A percentile compares a stretch with the other conserved stretches of the same genome.
These are phyloP conservation scores for Macrotus californicus DNA, from an alignment of 2,113 vertebrate genomes.

Conservation along the genomic window DNA sequence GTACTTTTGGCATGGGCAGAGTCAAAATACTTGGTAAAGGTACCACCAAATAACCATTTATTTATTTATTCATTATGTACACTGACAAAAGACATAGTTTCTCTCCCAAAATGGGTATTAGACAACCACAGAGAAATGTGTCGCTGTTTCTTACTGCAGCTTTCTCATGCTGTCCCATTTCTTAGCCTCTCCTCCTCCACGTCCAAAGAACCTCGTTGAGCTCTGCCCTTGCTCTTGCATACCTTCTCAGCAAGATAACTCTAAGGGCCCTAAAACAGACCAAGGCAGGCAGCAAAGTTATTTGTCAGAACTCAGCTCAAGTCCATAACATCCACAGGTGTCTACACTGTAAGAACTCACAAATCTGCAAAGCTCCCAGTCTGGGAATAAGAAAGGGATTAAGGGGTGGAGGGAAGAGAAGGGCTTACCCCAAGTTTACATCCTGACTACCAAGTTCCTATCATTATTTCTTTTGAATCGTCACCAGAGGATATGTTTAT, in stretches of 20 bases:
- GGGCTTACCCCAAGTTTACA: not conserved
- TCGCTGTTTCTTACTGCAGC: not conserved
- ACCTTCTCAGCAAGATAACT: not conserved
- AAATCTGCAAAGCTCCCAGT: not conserved
- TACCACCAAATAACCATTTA: not conserved
- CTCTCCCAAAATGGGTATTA: not conserved
- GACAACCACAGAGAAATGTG: not conserved
- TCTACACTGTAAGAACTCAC: not conserved
- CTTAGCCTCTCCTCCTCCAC: not conserved
- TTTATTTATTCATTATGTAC: not conserved
- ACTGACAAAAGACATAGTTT: not conserved
- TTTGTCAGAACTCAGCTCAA: not conserved
- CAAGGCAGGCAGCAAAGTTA: not conserved
- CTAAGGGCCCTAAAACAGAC: not conserved
- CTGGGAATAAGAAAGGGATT: not conserved
- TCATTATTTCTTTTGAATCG: not conserved
- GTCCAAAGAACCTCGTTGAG: not conserved
- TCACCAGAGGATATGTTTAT: too few species aligned
- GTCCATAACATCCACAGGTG: not conserved
- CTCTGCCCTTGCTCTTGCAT: not conserved
- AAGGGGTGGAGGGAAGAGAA: not conserved
- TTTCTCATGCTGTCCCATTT: not conserved
- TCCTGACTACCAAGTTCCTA: not conserved
- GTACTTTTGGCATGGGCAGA: not conserved
- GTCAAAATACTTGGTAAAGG: not conserved